Conservation (phyloP, 2,888 invertebrate genomes). For the Chloromyia formosa region DNA sequence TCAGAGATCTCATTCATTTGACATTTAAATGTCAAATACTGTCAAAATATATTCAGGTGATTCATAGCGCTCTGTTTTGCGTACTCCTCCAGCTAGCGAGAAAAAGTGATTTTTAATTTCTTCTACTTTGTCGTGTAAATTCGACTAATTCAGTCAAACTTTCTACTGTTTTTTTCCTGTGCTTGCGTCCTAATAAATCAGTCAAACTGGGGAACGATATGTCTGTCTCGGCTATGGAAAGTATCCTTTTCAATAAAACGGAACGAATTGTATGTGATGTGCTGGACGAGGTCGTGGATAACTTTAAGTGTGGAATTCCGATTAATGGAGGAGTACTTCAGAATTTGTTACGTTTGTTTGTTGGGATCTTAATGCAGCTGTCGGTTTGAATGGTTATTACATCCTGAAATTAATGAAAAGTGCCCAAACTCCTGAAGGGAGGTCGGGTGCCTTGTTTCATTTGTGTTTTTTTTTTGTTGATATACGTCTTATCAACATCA, state of each 20-base stretch:
- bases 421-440: too few relatives aligned
- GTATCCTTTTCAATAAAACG: constrained; percentile 75
- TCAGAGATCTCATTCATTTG: not conserved
- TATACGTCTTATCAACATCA: not conserved
- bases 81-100: not conserved
- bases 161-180: constrained; percentile 3
- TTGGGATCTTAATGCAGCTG: too few relatives aligned
- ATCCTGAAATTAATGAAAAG: too few relatives aligned
- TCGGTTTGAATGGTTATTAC: too few relatives aligned
- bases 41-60: constrained; percentile 11
- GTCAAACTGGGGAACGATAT: constrained; percentile 86
- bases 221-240: constrained; percentile 89
- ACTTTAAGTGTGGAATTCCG: too few relatives aligned
- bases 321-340: too few relatives aligned
- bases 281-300: not conserved
- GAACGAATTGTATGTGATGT: not conserved
- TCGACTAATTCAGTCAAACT: not conserved
- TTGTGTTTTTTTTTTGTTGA: too few relatives aligned
- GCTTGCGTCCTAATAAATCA: constrained; percentile 51
- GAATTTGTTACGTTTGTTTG: too few relatives aligned
- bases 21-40: not conserved
- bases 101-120: not conserved
- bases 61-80: constrained; percentile 4
- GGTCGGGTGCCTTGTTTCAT: too few relatives aligned
- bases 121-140: not conserved